Conservation (phyloP, 2,113 vertebrate species). For the Corythoichthys intestinalis region DNA sequence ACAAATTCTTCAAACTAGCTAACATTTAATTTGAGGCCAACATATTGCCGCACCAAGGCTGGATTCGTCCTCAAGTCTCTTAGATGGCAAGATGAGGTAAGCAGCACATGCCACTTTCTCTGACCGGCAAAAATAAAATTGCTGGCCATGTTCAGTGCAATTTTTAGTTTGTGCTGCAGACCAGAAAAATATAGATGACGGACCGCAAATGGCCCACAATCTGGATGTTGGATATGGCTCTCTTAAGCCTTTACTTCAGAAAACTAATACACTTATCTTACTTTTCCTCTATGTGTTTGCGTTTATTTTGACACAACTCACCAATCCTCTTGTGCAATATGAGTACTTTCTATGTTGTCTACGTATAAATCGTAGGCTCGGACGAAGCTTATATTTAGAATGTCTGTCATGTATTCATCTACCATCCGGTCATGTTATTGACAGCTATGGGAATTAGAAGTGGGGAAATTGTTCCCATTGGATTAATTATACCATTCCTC, state of each 20-base stretch:
- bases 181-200: too few relatives aligned
- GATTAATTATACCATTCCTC: conserved; percentile 59
- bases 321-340: not conserved
- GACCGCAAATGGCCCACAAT: too few relatives aligned
- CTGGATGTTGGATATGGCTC: not conserved
- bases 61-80: not conserved
- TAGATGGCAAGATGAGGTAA: too few relatives aligned
- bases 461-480: conserved; percentile 33
- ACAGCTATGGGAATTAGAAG: conserved; percentile 47
- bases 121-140: too few relatives aligned
- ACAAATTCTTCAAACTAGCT: too few relatives aligned
- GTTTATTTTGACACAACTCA: conserved; percentile 7
- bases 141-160: too few relatives aligned
- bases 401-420: conserved; percentile 36
- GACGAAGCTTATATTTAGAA: conserved; percentile 39
- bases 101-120: too few relatives aligned
- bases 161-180: too few relatives aligned
- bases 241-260: conserved; percentile 2
- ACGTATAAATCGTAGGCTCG: conserved; percentile 23
- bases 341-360: conserved; percentile 1
- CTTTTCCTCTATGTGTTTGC: not conserved
- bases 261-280: not conserved
- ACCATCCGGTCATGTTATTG: conserved; percentile 35
- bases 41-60: too few relatives aligned
- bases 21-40: too few relatives aligned